Conservation (phyloP, 2,888 invertebrate species). For the Andricus quercusramuli region DNA sequence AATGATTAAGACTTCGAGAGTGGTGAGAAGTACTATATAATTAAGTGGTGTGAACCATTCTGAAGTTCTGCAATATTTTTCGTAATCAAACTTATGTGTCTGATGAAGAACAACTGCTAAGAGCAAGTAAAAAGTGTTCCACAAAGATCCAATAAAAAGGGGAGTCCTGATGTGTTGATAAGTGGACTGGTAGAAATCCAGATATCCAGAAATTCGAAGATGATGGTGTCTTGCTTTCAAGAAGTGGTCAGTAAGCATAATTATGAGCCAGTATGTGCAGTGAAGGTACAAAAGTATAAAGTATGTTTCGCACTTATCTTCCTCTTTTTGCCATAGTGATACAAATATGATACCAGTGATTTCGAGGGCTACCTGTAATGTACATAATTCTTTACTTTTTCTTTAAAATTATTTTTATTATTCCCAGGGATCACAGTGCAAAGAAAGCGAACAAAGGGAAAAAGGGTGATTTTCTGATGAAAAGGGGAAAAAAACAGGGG, state of each 20-base stretch:
- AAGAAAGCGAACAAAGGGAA: too few relatives aligned
- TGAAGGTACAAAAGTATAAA: constrained; percentile 75
- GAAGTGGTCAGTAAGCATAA: constrained; percentile 79
- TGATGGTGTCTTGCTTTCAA: constrained; percentile 82
- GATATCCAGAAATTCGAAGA: constrained; percentile 83
- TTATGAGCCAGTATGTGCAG: constrained; percentile 71
- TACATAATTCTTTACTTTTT: not conserved
- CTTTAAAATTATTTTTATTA: not conserved
- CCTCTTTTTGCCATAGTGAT: constrained; percentile 72
- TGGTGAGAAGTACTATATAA: constrained; percentile 79
- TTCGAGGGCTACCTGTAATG: constrained; percentile 70
- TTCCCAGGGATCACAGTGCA: too few relatives aligned
- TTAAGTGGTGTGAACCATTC: constrained; percentile 75
- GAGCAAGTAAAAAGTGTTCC: constrained; percentile 73
- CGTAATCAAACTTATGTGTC: constrained; percentile 72
- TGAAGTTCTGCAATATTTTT: constrained; percentile 79
- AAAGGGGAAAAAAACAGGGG: too few relatives aligned
- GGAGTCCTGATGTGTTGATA: constrained; percentile 82
- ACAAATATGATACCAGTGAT: constrained; percentile 73
- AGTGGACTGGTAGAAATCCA: constrained; percentile 85
- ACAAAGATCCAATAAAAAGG: constrained; percentile 83
- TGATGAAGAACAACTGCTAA: constrained; percentile 74
- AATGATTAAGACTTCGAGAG: constrained; percentile 78
- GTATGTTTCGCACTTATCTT: constrained; percentile 74
- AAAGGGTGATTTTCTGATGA: too few relatives aligned